Conservation (phyloP, 2,797 vertebrate species). For the Novumbra hubbsi region DNA sequence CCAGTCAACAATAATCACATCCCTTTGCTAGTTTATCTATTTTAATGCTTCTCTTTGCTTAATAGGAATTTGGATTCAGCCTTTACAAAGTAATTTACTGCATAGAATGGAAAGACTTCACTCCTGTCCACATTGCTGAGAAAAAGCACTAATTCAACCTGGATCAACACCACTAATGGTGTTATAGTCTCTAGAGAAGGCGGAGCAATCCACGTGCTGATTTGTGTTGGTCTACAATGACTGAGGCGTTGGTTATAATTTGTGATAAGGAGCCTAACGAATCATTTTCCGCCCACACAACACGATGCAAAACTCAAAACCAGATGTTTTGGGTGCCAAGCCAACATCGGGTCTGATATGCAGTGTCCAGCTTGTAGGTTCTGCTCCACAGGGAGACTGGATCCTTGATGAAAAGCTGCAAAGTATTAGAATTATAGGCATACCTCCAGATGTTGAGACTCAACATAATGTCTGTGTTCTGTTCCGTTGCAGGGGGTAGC, state of each 20-base stretch:
- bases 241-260: background rate
- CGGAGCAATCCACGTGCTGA: background rate
- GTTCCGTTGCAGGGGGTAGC: background rate
- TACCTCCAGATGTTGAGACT: slow-evolving; percentile 2
- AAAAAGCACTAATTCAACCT: background rate
- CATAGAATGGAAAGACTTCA: background rate
- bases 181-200: background rate
- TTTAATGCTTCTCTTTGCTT: slow-evolving; percentile 42
- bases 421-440: slow-evolving; percentile 8
- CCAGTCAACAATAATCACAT: slow-evolving; percentile 58
- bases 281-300: background rate
- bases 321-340: background rate
- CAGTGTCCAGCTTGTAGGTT: too few relatives aligned
- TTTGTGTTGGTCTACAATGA: slow-evolving; percentile 3
- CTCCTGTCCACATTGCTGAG: slow-evolving; percentile 29
- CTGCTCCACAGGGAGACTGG: too few relatives aligned
- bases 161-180: background rate
- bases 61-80: slow-evolving; percentile 16
- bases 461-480: background rate
- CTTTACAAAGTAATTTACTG: slow-evolving; percentile 16
- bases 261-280: background rate
- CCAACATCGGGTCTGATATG: too few relatives aligned
- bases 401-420: slow-evolving; percentile 7
- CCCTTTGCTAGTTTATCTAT: slow-evolving; percentile 51
- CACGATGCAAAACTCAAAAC: background rate